phyloP scores from a whole-genome alignment of 2,888 invertebrate species.

The Drosophila phalerata region DNA sequence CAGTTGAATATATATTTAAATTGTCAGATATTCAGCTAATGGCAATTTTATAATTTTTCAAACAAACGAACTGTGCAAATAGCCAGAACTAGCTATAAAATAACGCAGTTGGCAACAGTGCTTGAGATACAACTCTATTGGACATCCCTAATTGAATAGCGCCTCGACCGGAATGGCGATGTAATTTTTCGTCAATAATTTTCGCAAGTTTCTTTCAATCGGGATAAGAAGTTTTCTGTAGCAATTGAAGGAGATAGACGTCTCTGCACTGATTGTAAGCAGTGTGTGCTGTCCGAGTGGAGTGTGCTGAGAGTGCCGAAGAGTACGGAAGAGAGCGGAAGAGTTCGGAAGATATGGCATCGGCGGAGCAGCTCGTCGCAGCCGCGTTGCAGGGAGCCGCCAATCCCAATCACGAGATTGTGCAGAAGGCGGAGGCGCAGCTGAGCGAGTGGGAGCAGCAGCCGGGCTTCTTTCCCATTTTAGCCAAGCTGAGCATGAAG shows the following conservation, averaged over 20 bases:
- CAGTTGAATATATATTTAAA: no score
- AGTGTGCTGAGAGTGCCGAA: constrained; percentile 15
- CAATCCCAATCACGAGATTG: constrained; percentile 92
- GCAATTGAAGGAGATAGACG: neutral
- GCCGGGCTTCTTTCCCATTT: constrained; percentile 94
- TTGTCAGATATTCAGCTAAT: no score
- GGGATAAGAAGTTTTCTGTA: neutral
- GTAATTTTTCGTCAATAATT: constrained; percentile 61
- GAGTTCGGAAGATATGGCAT: constrained; percentile 60
- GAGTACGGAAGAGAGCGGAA: no score
- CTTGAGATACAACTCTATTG: no score
- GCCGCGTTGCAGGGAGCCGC: constrained; percentile 91
- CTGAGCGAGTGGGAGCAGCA: constrained; percentile 95
- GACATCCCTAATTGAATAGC: constrained; percentile 49
- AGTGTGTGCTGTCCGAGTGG: constrained; percentile 4
- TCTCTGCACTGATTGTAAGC: constrained; percentile 21
- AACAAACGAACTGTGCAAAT: no score
- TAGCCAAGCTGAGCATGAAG: constrained; percentile 88
- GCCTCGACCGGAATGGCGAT: constrained; percentile 59
- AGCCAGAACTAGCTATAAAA: no score
- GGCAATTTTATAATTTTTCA: no score
- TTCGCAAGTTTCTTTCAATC: constrained; percentile 28
- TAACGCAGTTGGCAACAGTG: no score
- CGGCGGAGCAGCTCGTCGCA: constrained; percentile 84
- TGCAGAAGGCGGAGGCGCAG: constrained; percentile 95